Base-by-base conservation (phyloP, 2,113 vertebrate species). In the Numida meleagris region DNA sequence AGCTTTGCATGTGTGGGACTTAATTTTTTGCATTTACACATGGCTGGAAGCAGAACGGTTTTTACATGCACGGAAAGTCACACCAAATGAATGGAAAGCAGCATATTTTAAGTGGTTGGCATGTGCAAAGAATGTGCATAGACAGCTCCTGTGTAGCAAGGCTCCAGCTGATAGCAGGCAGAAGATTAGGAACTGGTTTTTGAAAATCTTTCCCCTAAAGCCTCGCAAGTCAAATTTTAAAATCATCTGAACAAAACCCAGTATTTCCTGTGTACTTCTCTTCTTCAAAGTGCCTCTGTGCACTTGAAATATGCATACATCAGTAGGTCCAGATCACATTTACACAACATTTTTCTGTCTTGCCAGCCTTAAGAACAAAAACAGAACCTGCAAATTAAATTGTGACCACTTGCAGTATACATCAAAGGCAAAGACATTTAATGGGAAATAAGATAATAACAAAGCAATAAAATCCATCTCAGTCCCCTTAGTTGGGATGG, bases 401-500 rank as follows among this genome's bases (percentile, higher is more conserved):
- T 86, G 93, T 59, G 79, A 74, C 82, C 79, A 43, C 72, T 93
- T 46, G 46, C 65, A 91, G 57, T 27, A 71, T 7, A 63, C 78
- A 91, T 88, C 84, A 93, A 91, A 94, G 80, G 51, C 72, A 81
- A 94, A 71, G 34, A 67, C 36, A 65, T 89, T 59, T 77, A 95
- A 94, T 45, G 51, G 51, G 85, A 91, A 93, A 40, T 46, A 70
- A 82, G 62, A 88, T 63, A 93, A 67, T 36, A 95, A 86, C 31
- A 33, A 24, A 74, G 73, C 72, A 93, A 65, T 67, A 92, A 93
- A 94, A 86, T 42, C 57, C 34, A 73, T 20, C 79, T 89, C 45
- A 5, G 82, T 82, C 42, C 23, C 16, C 61, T 76, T 27, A 72
- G 42, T 6, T 75, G 24, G 43, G 63, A 76, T 34, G 40, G 84